Evolutionary conservation across 2,888 invertebrate species (phyloP).

Genomic region (Salpingus planirostris): DNA sequence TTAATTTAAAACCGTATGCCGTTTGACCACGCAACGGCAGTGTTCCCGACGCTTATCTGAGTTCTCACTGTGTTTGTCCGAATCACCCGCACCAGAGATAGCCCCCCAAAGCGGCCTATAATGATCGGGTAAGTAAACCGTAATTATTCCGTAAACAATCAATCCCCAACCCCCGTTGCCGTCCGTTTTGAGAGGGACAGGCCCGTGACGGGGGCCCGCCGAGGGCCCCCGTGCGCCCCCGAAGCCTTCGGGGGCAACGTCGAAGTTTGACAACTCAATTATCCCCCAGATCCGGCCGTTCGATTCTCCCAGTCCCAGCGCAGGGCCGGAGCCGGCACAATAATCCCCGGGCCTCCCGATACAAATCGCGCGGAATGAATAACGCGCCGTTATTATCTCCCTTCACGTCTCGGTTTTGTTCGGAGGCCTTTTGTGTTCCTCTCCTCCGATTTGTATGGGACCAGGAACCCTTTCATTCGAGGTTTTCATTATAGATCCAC

Average conservation of each 20-base stretch:
- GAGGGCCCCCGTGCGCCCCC: too few species aligned
- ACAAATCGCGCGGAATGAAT: too few species aligned
- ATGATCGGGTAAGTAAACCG: constrained; percentile 30
- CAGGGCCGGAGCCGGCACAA: too few species aligned
- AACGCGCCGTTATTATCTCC: constrained; percentile 4
- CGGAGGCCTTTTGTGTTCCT: not conserved
- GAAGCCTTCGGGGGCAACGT: too few species aligned
- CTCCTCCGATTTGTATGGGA: constrained; percentile 1
- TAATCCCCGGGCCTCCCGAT: too few species aligned
- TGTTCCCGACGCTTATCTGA: constrained; percentile 18
- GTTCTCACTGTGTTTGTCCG: constrained; percentile 20
- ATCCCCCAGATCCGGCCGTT: too few species aligned
- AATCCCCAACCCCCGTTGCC: constrained; percentile 1
- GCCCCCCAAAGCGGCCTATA: constrained; percentile 19
- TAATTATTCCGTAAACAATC: constrained; percentile 11
- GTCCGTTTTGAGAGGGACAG: not conserved
- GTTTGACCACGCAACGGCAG: constrained; percentile 17
- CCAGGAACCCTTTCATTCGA: constrained; percentile 3
- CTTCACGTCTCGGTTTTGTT: constrained; percentile 3
- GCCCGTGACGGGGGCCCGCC: too few species aligned
- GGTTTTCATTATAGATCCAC: constrained; percentile 3
- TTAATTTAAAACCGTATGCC: constrained; percentile 24
- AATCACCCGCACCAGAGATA: constrained; percentile 14
- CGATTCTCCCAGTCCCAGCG: too few species aligned
- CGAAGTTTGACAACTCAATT: too few species aligned